Conservation (phyloP, 2,113 vertebrate genomes). For the Engraulis encrasicolus region DNA sequence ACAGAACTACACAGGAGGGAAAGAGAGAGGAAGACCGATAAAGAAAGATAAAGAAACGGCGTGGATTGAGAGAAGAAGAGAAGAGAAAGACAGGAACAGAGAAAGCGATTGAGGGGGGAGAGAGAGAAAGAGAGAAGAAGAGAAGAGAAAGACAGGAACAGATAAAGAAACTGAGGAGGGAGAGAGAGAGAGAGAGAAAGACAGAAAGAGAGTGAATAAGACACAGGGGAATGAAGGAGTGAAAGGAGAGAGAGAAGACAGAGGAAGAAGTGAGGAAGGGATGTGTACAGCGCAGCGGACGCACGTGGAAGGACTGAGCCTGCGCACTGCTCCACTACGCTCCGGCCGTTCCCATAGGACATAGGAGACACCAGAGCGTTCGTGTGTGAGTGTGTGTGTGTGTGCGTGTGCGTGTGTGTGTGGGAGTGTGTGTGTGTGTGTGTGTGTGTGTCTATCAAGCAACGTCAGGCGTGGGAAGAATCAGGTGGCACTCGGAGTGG, state of each 20-base stretch:
- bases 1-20: neutral
- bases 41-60: too few relatives aligned
- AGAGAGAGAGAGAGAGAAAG: neutral
- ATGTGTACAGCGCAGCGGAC: conserved; percentile 22
- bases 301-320: neutral
- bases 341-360: conserved; percentile 22
- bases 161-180: neutral
- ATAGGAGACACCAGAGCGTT: neutral
- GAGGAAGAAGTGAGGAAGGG: too few relatives aligned
- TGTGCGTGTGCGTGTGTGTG: conserved; percentile 6
- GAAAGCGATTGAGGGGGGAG: neutral
- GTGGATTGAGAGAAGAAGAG: conserved; percentile 12
- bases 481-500: conserved; percentile 41
- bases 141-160: neutral
- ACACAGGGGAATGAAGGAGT: too few relatives aligned
- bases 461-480: conserved; percentile 32
- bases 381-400: conserved; percentile 16
- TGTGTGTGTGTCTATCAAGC: neutral
- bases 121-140: conserved; percentile 20
- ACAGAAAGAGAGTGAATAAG: neutral
- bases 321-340: neutral
- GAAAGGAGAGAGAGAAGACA: neutral
- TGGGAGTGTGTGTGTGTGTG: too few relatives aligned
- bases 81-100: neutral
- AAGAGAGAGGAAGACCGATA: neutral